Percentiles rank a stretch among this genome's conserved stretches.
Conservation (phyloP, 2,797 vertebrate species). For the Platyrinchus mystaceus region DNA sequence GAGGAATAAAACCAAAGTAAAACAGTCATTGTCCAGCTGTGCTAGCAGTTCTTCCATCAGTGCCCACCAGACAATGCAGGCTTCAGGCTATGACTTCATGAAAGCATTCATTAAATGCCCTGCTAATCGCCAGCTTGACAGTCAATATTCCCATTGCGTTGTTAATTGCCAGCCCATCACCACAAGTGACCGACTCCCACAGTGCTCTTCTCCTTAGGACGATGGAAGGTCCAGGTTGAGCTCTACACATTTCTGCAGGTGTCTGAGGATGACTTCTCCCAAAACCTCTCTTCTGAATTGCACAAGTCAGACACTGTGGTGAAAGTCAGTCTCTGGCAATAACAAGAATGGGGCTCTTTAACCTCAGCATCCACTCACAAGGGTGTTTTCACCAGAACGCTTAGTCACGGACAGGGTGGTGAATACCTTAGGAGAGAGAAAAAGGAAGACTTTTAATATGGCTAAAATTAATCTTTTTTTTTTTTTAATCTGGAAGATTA, state of each 20-base stretch:
- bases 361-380: constrained; percentile 84
- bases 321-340: constrained; percentile 42
- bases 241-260: background rate
- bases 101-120: constrained; percentile 65
- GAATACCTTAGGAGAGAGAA: constrained; percentile 73
- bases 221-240: background rate
- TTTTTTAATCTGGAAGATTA: background rate
- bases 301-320: background rate
- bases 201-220: background rate
- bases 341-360: constrained; percentile 77
- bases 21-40: constrained; percentile 38
- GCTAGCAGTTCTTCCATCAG: constrained; percentile 73
- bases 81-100: constrained; percentile 80
- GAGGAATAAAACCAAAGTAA: background rate
- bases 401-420: constrained; percentile 80
- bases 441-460: background rate
- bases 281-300: background rate
- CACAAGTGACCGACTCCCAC: background rate
- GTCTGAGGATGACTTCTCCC: background rate
- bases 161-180: constrained; percentile 53
- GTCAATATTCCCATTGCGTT: constrained; percentile 51
- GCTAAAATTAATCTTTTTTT: background rate
- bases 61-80: constrained; percentile 73
- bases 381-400: constrained; percentile 68
- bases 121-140: constrained; percentile 40